These are phyloP conservation scores for Rhyacophila brunnea DNA, from an alignment of 1,140 invertebrate genomes.

Conservation along the genomic window DNA sequence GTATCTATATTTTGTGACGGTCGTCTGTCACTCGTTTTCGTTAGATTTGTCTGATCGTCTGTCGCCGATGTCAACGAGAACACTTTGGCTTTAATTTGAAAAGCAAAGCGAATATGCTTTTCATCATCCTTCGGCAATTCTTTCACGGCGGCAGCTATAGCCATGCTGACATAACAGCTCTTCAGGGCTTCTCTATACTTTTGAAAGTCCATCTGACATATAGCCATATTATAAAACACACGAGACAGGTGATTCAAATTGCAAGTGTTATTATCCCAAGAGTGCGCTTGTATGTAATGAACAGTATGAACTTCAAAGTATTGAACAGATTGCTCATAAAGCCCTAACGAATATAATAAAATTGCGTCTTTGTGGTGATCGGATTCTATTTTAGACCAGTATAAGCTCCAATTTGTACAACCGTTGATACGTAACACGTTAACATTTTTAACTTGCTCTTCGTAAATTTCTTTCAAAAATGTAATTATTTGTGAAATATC, in stretches of 20 bases:
- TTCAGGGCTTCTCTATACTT: slow-evolving; percentile 17
- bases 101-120: slow-evolving; percentile 5
- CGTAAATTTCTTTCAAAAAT: neutral
- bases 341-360: slow-evolving; percentile 13
- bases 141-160: slow-evolving; percentile 2
- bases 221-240: slow-evolving; percentile 25
- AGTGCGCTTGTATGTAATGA: slow-evolving; percentile 7
- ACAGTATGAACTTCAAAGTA: slow-evolving; percentile 15
- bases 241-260: slow-evolving; percentile 21
- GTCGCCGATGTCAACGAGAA: slow-evolving; percentile 4
- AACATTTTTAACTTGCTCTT: slow-evolving; percentile 12
- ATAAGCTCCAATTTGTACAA: slow-evolving; percentile 25
- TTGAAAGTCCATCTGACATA: slow-evolving; percentile 22
- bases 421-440: slow-evolving; percentile 3
- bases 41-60: neutral
- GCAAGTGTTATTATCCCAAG: neutral
- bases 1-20: neutral
- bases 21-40: slow-evolving; percentile 1
- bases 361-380: slow-evolving; percentile 25
- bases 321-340: slow-evolving; percentile 1
- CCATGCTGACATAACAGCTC: slow-evolving; percentile 26
- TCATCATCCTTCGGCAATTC: neutral
- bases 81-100: slow-evolving; percentile 25
- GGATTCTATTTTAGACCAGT: slow-evolving; percentile 20
- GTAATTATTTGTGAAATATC: slow-evolving; percentile 8